Evolutionary conservation across 1,140 invertebrate species (phyloP).

Genomic region (Pachyrhynchus sulphureomaculatus): DNA sequence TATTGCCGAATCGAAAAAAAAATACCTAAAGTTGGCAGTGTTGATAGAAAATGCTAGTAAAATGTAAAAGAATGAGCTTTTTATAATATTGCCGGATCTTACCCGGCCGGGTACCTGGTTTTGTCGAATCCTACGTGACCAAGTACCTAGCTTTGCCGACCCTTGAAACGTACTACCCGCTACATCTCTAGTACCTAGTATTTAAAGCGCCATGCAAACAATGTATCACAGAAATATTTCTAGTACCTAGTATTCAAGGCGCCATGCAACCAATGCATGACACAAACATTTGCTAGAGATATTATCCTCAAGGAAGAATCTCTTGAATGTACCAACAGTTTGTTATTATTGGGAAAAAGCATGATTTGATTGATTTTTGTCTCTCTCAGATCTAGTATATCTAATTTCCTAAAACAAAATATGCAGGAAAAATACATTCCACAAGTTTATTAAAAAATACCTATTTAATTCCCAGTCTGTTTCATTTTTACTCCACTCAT

Average conservation of each 20-base stretch:
- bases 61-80: too few species aligned
- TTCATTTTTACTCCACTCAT: slow-evolving; percentile 40
- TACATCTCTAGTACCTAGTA: too few species aligned
- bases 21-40: too few species aligned
- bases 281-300: slow-evolving; percentile 35
- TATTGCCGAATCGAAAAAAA: too few species aligned
- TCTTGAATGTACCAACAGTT: slow-evolving; percentile 43
- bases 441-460: slow-evolving; percentile 19
- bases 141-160: too few species aligned
- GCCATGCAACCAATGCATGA: slow-evolving; percentile 37
- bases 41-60: too few species aligned
- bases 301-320: slow-evolving; percentile 41
- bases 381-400: slow-evolving; percentile 37
- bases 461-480: slow-evolving; percentile 35
- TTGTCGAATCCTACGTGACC: too few species aligned
- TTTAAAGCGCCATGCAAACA: too few species aligned
- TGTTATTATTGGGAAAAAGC: slow-evolving; percentile 39
- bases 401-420: slow-evolving; percentile 35
- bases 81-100: too few species aligned
- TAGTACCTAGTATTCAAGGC: slow-evolving; percentile 32
- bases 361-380: slow-evolving; percentile 46
- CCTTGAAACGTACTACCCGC: too few species aligned
- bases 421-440: slow-evolving; percentile 13
- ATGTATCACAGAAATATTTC: too few species aligned
- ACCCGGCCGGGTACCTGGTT: too few species aligned